phyloP scores from a whole-genome alignment of 2,113 vertebrate genomes.

The Nyctereutes procyonoides region DNA sequence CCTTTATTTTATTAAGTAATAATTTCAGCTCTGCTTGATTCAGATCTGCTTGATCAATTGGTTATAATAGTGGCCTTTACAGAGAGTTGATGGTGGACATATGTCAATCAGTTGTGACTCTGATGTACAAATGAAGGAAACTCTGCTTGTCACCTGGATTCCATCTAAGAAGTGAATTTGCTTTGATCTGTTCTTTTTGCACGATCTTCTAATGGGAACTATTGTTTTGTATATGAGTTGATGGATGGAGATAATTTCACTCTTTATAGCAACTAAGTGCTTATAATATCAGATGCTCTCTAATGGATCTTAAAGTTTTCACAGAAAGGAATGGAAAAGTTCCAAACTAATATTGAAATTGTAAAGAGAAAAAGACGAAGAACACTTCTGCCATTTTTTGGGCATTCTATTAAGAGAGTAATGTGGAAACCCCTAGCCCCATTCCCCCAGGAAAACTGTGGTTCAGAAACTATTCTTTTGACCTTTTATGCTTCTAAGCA shows the following conservation, averaged over 20 bases:
- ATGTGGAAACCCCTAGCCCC: background rate
- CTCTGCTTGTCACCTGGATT: background rate
- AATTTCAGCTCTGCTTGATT: background rate
- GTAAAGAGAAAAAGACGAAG: background rate
- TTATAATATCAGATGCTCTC: constrained; percentile 16
- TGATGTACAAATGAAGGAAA: background rate
- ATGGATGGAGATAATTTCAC: constrained; percentile 49
- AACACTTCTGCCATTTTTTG: background rate
- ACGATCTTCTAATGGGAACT: background rate
- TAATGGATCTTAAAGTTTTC: constrained; percentile 55
- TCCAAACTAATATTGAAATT: constrained; percentile 41
- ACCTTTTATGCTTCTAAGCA: background rate
- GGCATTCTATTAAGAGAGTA: background rate
- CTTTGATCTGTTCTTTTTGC: background rate
- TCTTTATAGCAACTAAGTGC: constrained; percentile 56
- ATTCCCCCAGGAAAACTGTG: background rate
- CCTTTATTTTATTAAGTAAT: background rate
- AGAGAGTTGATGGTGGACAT: background rate
- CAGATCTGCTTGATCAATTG: background rate
- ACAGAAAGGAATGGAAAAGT: background rate
- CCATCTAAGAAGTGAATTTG: background rate
- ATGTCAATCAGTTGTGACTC: background rate
- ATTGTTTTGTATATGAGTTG: constrained; percentile 47
- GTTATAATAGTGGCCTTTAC: background rate
- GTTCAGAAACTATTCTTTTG: background rate